Evolutionary conservation across 1,140 invertebrate species (phyloP), one percentile per base, ranked within the genome.

Genomic region (Drosophila pseudoananassae): DNA sequence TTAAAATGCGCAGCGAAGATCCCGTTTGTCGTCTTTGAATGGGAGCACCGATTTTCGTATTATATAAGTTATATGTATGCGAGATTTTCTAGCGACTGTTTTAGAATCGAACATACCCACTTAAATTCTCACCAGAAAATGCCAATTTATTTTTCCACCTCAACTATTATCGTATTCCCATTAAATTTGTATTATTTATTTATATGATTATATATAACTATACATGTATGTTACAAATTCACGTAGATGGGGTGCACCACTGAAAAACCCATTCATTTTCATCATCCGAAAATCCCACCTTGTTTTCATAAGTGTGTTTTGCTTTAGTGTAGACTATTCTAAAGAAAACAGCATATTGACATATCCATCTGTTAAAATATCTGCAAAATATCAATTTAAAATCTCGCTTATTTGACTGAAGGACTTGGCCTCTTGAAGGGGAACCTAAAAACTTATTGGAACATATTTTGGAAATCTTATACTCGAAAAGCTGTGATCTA

Each of bases 1-100:
- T 91, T 98, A 97, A 96, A 56, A 49, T 79, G 33, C 88, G 83
- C 17, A 85, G 82, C 52, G 69, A 84, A 31, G 78, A 90, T 90
- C 87, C 87, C 47, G 70, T 80, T 9, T 72, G 71, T 64, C 77
- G 88, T 40, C 69, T 90, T 47, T 90, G 57, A 78, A 20, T 14
- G 23, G 49, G 25, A 74, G 6, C 33, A 49, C 36, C 43, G 43
- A 60, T 61, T 70, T 70, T 56, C 20, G 56, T 85, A 85, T 73
- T 74, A 47, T 63, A 63, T 87, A 81, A 78, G 56, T 59, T 70
- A 76, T 47, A 76, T 38, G 61, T 61, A 81, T 72, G 53, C 53
- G 53, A 63, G 50, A 54, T 50, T 43, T 59, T 50, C 40, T 33
- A 33, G 31, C 31, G 31, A 33, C 31, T 33, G 33, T 12, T 36